Base-by-base conservation (phyloP, 2,797 vertebrate species). In the Saxicola maurus region DNA sequence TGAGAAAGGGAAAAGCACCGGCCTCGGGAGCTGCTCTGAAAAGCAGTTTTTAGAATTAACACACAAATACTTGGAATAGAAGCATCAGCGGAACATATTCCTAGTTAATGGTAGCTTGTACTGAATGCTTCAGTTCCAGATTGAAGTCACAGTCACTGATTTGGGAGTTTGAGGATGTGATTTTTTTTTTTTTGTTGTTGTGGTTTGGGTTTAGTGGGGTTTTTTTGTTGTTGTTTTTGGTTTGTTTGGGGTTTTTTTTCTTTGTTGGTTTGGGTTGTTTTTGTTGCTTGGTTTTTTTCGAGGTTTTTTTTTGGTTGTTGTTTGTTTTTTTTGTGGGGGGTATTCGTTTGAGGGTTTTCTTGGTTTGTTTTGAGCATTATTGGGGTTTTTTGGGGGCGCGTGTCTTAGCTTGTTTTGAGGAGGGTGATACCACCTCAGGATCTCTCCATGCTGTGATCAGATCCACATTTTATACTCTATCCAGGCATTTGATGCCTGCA, bases 361-460 rank as follows among this genome's bases (percentile, higher is more conserved):
- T 19, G 0, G 3, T 28, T 48, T 38, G 21, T 10, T 45, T 12
- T 19, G 33, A 24, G 9, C 30, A 2, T 19, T n/a, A 56, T 21
- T 1, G 13, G 3, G 7, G 0, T 1, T 33, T 18, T 55, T 80
- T 21, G 3, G 5, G 13, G 5, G 1, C 11, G 21, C 35, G 13
- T 37, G 5, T 77, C 3, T 48, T 56, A 46, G 11, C 13, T 69
- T 66, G 8, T 31, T 69, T 79, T 49, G 30, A 46, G 19, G 14
- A 13, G 59, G 27, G 23, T 14, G 6, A 4, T 52, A 17, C 15
- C 12, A 18, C 23, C 48, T 81, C 37, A 52, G 25, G 12, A 9
- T 40, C 33, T 40, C 21, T 28, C 28, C 7, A 4, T 20, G 56
- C 40, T 18, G 4, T 19, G 16, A 46, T 78, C 12, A 43, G 78